phyloP scores from a whole-genome alignment of 2,888 invertebrate species.

The Dicroscelio sp. region DNA sequence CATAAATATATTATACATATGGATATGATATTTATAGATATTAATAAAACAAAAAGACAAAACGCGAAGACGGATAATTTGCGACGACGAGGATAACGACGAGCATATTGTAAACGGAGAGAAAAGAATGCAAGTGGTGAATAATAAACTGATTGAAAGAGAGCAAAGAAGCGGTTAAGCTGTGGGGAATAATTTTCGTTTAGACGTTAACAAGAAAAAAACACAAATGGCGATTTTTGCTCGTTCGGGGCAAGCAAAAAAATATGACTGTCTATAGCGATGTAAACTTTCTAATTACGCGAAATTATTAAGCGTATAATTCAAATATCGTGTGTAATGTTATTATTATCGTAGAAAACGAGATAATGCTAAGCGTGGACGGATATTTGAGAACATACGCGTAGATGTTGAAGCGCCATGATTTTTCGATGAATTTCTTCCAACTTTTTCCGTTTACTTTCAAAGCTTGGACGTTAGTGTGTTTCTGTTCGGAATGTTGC shows the following conservation, averaged over 20 bases:
- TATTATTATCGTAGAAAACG: conserved; percentile 90
- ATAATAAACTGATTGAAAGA: conserved; percentile 46
- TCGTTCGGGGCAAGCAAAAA: conserved; percentile 61
- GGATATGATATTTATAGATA: conserved; percentile 91
- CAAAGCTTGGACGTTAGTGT: too few species aligned
- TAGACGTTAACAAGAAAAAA: conserved; percentile 59
- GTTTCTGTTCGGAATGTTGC: too few species aligned
- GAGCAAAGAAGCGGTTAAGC: too few species aligned
- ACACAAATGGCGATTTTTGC: conserved; percentile 73
- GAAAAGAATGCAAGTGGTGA: conserved; percentile 46
- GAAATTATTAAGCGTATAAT: conserved; percentile 90
- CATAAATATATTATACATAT: conserved; percentile 89
- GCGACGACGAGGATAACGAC: conserved; percentile 76
- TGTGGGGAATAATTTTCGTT: conserved; percentile 71
- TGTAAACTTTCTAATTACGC: conserved; percentile 90
- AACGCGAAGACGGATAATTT: conserved; percentile 41
- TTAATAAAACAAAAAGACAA: conserved; percentile 71
- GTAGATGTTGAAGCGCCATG: conserved; percentile 33
- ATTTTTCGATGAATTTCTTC: too few species aligned
- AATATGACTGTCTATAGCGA: conserved; percentile 89
- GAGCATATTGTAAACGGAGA: too few species aligned
- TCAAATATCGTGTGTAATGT: conserved; percentile 91
- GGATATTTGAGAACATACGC: conserved; percentile 64
- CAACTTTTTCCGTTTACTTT: too few species aligned
- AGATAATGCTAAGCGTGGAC: conserved; percentile 86